Base-by-base conservation (phyloP, 1,140 invertebrate species). In the Temnothorax nylanderi region DNA sequence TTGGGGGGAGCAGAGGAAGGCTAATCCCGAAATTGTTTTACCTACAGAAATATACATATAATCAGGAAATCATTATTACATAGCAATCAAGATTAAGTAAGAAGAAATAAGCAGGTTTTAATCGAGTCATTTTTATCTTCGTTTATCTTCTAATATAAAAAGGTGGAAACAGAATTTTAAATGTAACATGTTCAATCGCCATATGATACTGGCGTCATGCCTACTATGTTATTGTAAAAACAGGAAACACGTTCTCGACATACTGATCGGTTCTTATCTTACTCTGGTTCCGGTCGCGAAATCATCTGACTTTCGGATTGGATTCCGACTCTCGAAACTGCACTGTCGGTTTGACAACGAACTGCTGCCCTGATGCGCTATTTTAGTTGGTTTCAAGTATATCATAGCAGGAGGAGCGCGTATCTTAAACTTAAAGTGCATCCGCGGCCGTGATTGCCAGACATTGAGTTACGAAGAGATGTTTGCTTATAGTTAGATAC, bases 381-480 rank as follows among this genome's bases (percentile, higher is more conserved):
- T 90, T 89, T 90, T 84, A 65, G 65, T 78, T 72, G 26, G 58
- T 89, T 75, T 90, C 89, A 74, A 90, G 89, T 89, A 77, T 56
- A 58, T 34, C 72, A 47, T 34, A n/a, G 32, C 54, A 37, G n/a
- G 13, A 49, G 44, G 47, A n/a, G n/a, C n/a, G 60, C 32, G 49
- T 49, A 41, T 82, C 44, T 37, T 51, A 56, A 49, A 47, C 10
- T 60, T 74, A 54, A 89, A 84, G 64, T 69, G 77, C 88, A 78
- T 64, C 71, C 41, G 76, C 67, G 56, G 41, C 44, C 13, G 41
- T 44, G 49, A 88, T 69, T 26, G 87, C 47, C 87, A 77, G 86
- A 82, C 86, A 44, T 80, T 69, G 80, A 82, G 34, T 81, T 71
- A 56, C 37, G 65, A 56, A 56, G 34, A 32, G 5, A 58, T 72